These are phyloP conservation scores for Ophiothrix spiculata DNA, from an alignment of 35 echinoderm and acorn worm genomes.

Conservation along the genomic window DNA sequence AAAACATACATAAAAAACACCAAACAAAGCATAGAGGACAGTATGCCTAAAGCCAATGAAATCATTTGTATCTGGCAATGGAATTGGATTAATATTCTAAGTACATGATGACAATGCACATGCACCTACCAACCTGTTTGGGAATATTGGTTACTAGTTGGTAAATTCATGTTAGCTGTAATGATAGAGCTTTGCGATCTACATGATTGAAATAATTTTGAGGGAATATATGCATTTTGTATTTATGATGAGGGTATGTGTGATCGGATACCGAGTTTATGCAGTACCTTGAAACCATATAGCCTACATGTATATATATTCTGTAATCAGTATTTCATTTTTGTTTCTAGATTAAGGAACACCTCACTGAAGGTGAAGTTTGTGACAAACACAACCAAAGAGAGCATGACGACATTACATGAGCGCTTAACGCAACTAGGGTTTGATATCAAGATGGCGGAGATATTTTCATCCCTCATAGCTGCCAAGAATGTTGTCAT, in stretches of 20 bases:
- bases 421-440: conserved; percentile 63
- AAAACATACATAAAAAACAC: too few relatives aligned
- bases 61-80: too few relatives aligned
- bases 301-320: neutral
- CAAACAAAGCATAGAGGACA: too few relatives aligned
- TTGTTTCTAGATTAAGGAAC: conserved; percentile 50
- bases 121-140: too few relatives aligned
- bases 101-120: too few relatives aligned
- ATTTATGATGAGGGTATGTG: neutral
- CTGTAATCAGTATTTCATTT: neutral
- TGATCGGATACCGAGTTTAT: neutral
- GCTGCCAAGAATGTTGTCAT: conserved; percentile 72
- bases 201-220: too few relatives aligned
- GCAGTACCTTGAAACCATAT: neutral
- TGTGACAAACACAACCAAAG: conserved; percentile 99
- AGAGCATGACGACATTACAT: conserved; percentile 70
- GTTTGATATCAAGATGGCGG: conserved; percentile 62
- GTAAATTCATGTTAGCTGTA: too few relatives aligned
- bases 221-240: too few relatives aligned
- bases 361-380: conserved; percentile 67
- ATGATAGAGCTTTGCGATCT: too few relatives aligned
- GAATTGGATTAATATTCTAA: too few relatives aligned
- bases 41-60: too few relatives aligned
- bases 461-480: conserved; percentile 94
- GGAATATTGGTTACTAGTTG: too few relatives aligned